Conservation (phyloP, 2,888 invertebrate species). For the Craniophora ligustri region DNA sequence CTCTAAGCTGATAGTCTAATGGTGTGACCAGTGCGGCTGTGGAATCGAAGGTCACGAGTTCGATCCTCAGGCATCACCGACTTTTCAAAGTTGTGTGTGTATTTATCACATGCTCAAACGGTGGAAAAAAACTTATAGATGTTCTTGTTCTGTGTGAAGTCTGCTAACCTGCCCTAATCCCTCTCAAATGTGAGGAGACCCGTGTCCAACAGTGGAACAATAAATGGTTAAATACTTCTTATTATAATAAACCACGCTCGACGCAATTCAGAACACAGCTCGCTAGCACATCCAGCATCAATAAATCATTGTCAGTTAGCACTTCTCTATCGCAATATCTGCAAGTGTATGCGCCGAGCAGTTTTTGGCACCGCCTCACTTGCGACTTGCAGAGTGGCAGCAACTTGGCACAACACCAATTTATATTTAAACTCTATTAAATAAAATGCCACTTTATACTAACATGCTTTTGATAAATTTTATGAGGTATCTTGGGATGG, state of each 20-base stretch:
- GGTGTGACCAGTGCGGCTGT: too few relatives aligned
- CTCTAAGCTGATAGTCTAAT: too few relatives aligned
- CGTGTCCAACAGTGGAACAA: too few relatives aligned
- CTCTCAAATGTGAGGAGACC: too few relatives aligned
- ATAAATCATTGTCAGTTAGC: slow-evolving; percentile 29
- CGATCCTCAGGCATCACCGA: too few relatives aligned
- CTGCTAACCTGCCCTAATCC: too few relatives aligned
- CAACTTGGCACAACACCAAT: slow-evolving; percentile 68
- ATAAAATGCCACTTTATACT: slow-evolving; percentile 68
- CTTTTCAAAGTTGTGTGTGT: too few relatives aligned
- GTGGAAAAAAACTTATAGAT: too few relatives aligned
- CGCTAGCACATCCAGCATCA: slow-evolving; percentile 43
- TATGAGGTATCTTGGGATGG: slow-evolving; percentile 38
- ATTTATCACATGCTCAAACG: too few relatives aligned
- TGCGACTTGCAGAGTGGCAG: slow-evolving; percentile 54
- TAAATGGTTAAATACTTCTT: too few relatives aligned
- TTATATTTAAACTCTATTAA: slow-evolving; percentile 73
- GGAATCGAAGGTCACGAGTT: too few relatives aligned
- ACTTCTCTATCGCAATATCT: slow-evolving; percentile 65
- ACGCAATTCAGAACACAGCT: not conserved
- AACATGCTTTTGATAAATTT: slow-evolving; percentile 63
- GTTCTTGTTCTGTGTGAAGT: too few relatives aligned
- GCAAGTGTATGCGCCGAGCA: slow-evolving; percentile 61
- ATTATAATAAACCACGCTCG: not conserved
- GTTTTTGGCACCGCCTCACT: slow-evolving; percentile 69